Base-by-base conservation (phyloP, 2,888 invertebrate species). In the Drepanosiphum platanoidis region DNA sequence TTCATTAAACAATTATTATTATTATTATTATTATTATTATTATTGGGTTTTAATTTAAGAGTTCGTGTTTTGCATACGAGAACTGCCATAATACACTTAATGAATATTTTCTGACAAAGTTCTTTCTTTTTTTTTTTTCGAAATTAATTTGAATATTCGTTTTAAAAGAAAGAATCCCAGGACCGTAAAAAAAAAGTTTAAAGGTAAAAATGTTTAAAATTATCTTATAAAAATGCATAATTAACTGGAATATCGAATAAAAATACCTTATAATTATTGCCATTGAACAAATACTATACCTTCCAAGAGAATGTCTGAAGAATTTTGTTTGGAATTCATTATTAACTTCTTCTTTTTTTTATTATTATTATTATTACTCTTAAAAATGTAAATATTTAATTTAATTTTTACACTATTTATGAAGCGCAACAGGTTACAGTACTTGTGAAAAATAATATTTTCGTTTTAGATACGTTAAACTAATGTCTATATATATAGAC, bases 81-180 rank as follows among this genome's bases (percentile, higher is more conserved):
- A 32, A 46, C 32, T 66, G 7, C 42, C 61, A 78, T 66, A 78
- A 32, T 30, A 36, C 34, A 30, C 58, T 71, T 71, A 71, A 81
- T 58, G 81, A 81, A 81, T 71, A 39, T 61, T 68, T 77, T 18
- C 22, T 81, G 71, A 71, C 71, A 58, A 27, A 39, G 34, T 27
- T 68, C 27, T 27, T 22, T 30, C 39, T 30, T n/a, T n/a, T n/a
- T n/a, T n/a, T n/a, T 36, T 58, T 58, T 81, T 70, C 13, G 30
- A 81, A 81, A 81, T 71, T 81, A 81, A 81, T 81, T 81, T 81
- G 71, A 81, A 81, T 81, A 81, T 30, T 71, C 4, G 64, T 58
- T 52, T 52, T 4, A 27, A 13, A 61, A 81, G 22, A 71, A 71
- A 61, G 39, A 71, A 71, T 71, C 58, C 39, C 22, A 58, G 58